Evolutionary conservation across 2,888 invertebrate species (phyloP).

Genomic region (Bimastos eiseni): DNA sequence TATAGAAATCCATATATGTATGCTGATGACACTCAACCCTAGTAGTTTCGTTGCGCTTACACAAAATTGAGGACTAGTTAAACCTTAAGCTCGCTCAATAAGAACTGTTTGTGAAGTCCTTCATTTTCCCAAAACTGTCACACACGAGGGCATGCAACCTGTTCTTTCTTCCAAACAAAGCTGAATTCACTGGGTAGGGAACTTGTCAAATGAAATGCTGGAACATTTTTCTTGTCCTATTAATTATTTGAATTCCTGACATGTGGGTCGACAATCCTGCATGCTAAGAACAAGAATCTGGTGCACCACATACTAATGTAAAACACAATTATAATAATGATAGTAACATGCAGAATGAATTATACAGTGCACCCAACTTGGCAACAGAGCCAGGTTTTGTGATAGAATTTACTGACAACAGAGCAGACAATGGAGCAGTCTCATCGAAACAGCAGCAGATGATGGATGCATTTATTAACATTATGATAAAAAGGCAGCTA

Average conservation of each 20-base stretch:
- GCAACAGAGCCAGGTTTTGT: not conserved
- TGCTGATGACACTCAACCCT: too few species aligned
- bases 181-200: not conserved
- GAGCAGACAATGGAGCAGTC: not conserved
- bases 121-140: not conserved
- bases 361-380: not conserved
- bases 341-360: not conserved
- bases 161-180: not conserved
- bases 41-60: not conserved
- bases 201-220: not conserved
- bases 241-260: not conserved
- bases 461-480: not conserved
- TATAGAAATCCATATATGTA: too few species aligned
- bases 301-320: not conserved
- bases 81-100: not conserved
- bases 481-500: not conserved
- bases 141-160: not conserved
- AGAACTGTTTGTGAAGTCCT: not conserved
- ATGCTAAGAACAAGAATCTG: not conserved
- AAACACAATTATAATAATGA: not conserved
- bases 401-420: not conserved
- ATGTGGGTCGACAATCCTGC: not conserved
- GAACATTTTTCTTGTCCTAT: not conserved
- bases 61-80: not conserved
- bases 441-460: not conserved